Base-by-base conservation (phyloP, 2,888 invertebrate genomes). In the Metellina segmentata region DNA sequence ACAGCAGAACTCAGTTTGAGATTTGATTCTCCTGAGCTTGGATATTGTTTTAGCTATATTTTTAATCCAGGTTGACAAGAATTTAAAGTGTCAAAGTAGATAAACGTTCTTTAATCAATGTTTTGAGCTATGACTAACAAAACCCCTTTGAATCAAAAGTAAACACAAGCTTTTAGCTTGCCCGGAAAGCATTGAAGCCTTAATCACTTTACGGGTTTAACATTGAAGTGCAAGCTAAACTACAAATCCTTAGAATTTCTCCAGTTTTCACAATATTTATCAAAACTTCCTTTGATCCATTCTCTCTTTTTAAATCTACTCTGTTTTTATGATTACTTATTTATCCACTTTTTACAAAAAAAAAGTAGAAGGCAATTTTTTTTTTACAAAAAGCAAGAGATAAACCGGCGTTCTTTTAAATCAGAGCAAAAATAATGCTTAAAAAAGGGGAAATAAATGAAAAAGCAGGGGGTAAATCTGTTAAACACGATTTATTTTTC, bases 401-500 rank as follows among this genome's bases (percentile, higher is more conserved):
- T 61, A 61, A 61, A 61, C 61, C 61, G 9, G 16, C 9, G 61
- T 61, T 61, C 61, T 61, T 61, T 61, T 61, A 61, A 61, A 61
- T 61, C 61, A 61, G 13, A 61, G 61, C 34, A 34, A 61, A 61
- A 61, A 61, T 16, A 61, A 16, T 61, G 61, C 61, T 61, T 61
- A 61, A 61, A 61, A 61, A 61, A 16, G 61, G 11, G 61, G 61
- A 16, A 34, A 61, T 11, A 61, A 61, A 61, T 61, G 16, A 61
- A 61, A 16, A 16, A 16, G 61, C 16, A 61, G 8, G 61, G 7
- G 61, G 61, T 1, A 61, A 61, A 61, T 61, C 61, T 61, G 61
- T 61, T 61, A 61, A 61, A 61, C 61, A 61, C 61, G 61, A 61
- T 61, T 61, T 61, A 61, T 61, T 61, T 61, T 61, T 61, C 61